Evolutionary conservation across 1,140 invertebrate species (phyloP), one percentile per base, ranked within the genome.

Genomic region (Nephotettix cincticeps): DNA sequence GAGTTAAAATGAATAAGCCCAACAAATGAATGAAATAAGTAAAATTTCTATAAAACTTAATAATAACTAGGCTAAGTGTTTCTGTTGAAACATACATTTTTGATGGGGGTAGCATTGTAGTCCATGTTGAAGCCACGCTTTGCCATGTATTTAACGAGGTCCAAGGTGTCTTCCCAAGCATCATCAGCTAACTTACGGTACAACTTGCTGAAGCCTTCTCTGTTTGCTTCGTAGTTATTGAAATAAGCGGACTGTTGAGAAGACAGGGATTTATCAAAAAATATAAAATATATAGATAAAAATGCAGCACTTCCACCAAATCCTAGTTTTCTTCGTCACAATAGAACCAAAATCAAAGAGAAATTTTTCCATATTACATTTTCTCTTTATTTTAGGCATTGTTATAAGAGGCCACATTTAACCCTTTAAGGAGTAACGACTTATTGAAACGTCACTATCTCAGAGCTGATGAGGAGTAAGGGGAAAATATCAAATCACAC

Each of bases 131-230:
- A 85, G 80, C 92, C 92, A 75, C 93, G 88, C 78, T 88, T 87
- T 14, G 88, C 85, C 32, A 93, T 86, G 79, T 90, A 91, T 77
- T 93, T 91, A 72, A 93, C 90, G 3, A 93, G 75, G 1, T 89
- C 86, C 74, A 93, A 89, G 32, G 86, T 85, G 76, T 91, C 86
- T 23, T 89, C 83, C 89, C 92, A 95, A 14, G 87, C 82, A 25
- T 87, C 78, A 73, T 95, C 92, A 1, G 92, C 91, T 9, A 92
- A 78, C 73, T 88, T 87, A 65, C 86, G 84, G 80, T 91, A 93
- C 13, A 93, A 81, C 76, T 87, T 88, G 73, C 87, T 86, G 80
- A 95, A 94, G 13, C 93, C 93, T 30, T 84, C 84, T 43, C 93
- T 84, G 80, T 92, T 90, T 58, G 86, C 87, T 76, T 90, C 86